Evolutionary conservation across 1,140 invertebrate species (phyloP).

Genomic region (Drosophila ficusphila): DNA sequence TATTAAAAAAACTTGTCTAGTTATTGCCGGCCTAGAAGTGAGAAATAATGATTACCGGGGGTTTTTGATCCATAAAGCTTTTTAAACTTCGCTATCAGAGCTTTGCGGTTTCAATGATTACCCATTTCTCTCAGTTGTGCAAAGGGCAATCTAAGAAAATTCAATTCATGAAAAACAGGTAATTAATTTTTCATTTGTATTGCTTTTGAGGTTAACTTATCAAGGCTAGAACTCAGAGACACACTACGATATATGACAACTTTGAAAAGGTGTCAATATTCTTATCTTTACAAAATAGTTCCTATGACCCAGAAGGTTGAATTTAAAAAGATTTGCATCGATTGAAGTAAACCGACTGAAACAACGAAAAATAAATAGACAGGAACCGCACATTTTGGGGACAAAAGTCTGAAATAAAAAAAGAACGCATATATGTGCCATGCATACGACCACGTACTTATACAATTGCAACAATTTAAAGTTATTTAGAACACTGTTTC

Average conservation of each 20-base stretch:
- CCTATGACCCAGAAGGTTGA: background rate
- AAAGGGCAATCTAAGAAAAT: background rate
- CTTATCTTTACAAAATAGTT: background rate
- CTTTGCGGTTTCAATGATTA: background rate
- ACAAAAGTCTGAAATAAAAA: constrained; percentile 20
- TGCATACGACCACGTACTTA: constrained; percentile 24
- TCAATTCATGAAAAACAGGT: constrained; percentile 4
- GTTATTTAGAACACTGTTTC: constrained; percentile 72
- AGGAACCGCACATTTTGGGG: constrained; percentile 52
- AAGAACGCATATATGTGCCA: background rate
- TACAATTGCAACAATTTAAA: constrained; percentile 39
- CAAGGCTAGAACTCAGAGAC: constrained; percentile 9
- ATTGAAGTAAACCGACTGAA: constrained; percentile 14
- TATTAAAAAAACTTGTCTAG: too few relatives aligned
- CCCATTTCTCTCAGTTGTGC: background rate
- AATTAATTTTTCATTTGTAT: constrained; percentile 5
- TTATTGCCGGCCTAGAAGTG: background rate
- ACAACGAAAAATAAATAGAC: constrained; percentile 37
- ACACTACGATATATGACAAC: background rate
- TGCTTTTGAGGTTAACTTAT: background rate
- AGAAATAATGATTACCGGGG: background rate
- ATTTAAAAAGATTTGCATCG: constrained; percentile 2
- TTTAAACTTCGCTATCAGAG: background rate
- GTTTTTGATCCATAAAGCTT: constrained; percentile 4
- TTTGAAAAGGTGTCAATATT: background rate